phyloP scores from a whole-genome alignment of 2,888 invertebrate species.

The Adineta ricciae region DNA sequence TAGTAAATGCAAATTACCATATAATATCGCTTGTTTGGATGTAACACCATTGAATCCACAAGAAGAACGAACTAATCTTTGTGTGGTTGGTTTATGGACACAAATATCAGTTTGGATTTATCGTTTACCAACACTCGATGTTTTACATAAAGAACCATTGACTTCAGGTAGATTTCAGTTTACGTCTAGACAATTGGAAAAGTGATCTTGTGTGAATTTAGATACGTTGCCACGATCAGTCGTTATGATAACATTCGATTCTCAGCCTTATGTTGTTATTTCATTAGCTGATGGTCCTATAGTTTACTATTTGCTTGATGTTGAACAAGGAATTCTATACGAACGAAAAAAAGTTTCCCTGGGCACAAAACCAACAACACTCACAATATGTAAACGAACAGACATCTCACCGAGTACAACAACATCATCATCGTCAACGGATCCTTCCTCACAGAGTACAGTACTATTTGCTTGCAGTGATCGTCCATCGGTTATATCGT shows the following conservation, averaged over 20 bases:
- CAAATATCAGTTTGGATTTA: slow-evolving; percentile 83
- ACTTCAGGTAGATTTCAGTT: neutral
- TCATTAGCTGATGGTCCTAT: slow-evolving; percentile 94
- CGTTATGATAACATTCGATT: slow-evolving; percentile 83
- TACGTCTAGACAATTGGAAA: too few species aligned
- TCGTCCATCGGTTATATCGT: slow-evolving; percentile 93
- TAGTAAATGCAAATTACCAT: slow-evolving; percentile 60
- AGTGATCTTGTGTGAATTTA: slow-evolving; percentile 52
- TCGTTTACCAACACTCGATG: slow-evolving; percentile 67
- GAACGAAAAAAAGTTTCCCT: slow-evolving; percentile 89
- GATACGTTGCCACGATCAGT: slow-evolving; percentile 94
- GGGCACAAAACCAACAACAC: slow-evolving; percentile 88
- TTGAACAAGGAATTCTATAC: slow-evolving; percentile 53
- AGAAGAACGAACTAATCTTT: slow-evolving; percentile 60
- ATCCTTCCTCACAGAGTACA: neutral
- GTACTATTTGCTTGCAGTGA: slow-evolving; percentile 87
- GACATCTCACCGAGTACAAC: neutral
- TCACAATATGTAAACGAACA: slow-evolving; percentile 64
- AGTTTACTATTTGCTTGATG: slow-evolving; percentile 82
- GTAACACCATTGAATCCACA: slow-evolving; percentile 62
- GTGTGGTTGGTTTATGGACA: slow-evolving; percentile 90
- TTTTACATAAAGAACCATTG: slow-evolving; percentile 73
- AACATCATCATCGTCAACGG: neutral
- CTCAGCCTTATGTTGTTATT: slow-evolving; percentile 58
- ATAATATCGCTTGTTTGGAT: slow-evolving; percentile 91